Percentiles rank a stretch among this genome's conserved stretches.
phyloP scores from a whole-genome alignment of 2,888 invertebrate species.

The Cantharis rustica region DNA sequence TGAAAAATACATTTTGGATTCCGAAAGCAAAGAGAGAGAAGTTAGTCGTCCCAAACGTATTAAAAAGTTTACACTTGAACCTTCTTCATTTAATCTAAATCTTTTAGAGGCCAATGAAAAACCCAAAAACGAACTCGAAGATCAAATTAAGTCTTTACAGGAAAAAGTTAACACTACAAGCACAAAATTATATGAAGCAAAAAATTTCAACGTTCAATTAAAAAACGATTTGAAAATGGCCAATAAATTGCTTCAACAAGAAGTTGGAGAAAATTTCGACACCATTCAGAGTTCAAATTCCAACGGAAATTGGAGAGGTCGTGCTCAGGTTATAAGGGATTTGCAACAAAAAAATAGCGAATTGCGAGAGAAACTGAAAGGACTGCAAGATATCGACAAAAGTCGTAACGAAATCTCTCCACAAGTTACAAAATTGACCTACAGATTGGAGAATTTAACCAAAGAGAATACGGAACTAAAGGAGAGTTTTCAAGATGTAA shows the following conservation, averaged over 20 bases:
- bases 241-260: conserved; percentile 75
- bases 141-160: conserved; percentile 63
- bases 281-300: conserved; percentile 65
- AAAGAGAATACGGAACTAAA: conserved; percentile 64
- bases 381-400: conserved; percentile 39
- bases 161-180: conserved; percentile 65
- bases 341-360: conserved; percentile 72
- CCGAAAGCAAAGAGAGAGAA: conserved; percentile 17
- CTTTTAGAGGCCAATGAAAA: conserved; percentile 20
- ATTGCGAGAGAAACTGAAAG: conserved; percentile 65
- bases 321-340: conserved; percentile 74
- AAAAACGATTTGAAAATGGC: conserved; percentile 74
- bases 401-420: not conserved
- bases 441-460: conserved; percentile 60
- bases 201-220: conserved; percentile 70
- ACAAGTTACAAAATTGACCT: conserved; percentile 33
- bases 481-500: conserved; percentile 62
- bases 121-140: conserved; percentile 54
- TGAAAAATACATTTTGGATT: conserved; percentile 48
- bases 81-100: conserved; percentile 3
- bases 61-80: not conserved
- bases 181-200: conserved; percentile 70
- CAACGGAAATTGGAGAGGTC: conserved; percentile 73
- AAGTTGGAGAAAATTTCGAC: conserved; percentile 73
- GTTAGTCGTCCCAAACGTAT: conserved; percentile 18